phyloP scores from a whole-genome alignment of 64 coral and sea anemone genomes.

The Trachythela sp. region DNA sequence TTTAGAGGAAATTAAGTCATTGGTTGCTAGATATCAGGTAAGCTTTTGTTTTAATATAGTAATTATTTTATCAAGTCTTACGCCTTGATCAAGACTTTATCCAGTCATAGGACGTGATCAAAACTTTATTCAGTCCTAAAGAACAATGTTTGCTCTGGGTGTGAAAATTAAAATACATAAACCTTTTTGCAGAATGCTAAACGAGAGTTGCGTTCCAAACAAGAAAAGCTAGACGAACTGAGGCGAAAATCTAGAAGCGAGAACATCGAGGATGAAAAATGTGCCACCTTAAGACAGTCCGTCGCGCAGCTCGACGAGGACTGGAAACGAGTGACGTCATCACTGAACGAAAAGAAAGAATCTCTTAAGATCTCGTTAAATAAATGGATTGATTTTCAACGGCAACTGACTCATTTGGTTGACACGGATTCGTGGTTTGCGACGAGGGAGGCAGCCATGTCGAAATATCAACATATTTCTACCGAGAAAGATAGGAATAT shows the following conservation, averaged over 20 bases:
- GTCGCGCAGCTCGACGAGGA: neutral
- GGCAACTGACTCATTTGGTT: conserved; percentile 1
- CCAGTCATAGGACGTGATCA: neutral
- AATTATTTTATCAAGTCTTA: neutral
- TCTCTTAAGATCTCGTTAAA: neutral
- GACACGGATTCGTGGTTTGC: conserved; percentile 23
- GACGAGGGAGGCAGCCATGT: conserved; percentile 3
- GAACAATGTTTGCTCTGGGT: neutral
- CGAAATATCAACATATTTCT: conserved; percentile 21
- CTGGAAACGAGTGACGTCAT: neutral
- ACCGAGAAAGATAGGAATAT: neutral
- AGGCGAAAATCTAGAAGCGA: neutral
- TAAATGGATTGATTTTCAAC: conserved; percentile 15
- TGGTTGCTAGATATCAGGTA: neutral
- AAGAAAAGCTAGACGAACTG: neutral
- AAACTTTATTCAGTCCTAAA: neutral
- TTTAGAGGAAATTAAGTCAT: conserved; percentile 3
- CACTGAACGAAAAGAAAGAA: neutral
- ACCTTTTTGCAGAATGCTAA: neutral
- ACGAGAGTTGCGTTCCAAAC: neutral
- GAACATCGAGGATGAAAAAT: neutral
- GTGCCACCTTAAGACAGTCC: neutral
- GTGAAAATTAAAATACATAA: too few relatives aligned
- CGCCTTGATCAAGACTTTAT: too few relatives aligned
- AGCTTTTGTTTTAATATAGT: neutral